These are phyloP conservation scores for Ormyrus nitidulus DNA, from an alignment of 2,888 invertebrate species.

Conservation along the genomic window DNA sequence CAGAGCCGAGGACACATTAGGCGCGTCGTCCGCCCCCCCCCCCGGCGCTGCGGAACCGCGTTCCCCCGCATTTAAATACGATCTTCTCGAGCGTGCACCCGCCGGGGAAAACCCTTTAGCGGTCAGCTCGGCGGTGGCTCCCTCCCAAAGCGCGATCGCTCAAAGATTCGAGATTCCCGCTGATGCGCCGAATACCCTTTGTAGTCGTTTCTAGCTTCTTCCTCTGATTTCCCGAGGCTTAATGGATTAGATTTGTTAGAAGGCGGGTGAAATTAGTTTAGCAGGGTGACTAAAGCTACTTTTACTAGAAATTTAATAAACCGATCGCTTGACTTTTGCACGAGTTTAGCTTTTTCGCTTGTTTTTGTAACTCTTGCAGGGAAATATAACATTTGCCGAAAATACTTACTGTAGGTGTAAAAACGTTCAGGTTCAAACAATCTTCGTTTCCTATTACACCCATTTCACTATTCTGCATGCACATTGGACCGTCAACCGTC, in stretches of 20 bases:
- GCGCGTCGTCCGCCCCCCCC: not conserved
- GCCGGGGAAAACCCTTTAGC: not conserved
- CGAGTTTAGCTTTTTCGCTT: not conserved
- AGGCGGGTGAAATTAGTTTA: too few relatives aligned
- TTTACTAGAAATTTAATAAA: too few relatives aligned
- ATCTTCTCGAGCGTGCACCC: constrained; percentile 4
- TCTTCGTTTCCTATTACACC: constrained; percentile 65
- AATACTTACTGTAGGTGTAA: constrained; percentile 66
- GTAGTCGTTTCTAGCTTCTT: too few relatives aligned
- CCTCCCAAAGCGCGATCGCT: too few relatives aligned
- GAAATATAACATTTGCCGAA: not conserved
- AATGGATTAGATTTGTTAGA: too few relatives aligned
- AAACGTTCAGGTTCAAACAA: constrained; percentile 70
- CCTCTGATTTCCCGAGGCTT: too few relatives aligned
- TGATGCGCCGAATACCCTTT: too few relatives aligned
- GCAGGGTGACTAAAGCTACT: too few relatives aligned
- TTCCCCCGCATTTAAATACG: constrained; percentile 9
- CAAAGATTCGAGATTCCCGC: too few relatives aligned
- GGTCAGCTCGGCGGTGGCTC: not conserved
- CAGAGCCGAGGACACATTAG: too few relatives aligned
- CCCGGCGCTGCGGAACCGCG: not conserved
- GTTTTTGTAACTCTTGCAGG: not conserved
- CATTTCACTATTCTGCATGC: constrained; percentile 60
- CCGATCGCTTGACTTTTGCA: not conserved
- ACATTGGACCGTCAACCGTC: constrained; percentile 61